Base-by-base conservation (phyloP, 2,888 invertebrate species). In the Meiosimyza decipiens region DNA sequence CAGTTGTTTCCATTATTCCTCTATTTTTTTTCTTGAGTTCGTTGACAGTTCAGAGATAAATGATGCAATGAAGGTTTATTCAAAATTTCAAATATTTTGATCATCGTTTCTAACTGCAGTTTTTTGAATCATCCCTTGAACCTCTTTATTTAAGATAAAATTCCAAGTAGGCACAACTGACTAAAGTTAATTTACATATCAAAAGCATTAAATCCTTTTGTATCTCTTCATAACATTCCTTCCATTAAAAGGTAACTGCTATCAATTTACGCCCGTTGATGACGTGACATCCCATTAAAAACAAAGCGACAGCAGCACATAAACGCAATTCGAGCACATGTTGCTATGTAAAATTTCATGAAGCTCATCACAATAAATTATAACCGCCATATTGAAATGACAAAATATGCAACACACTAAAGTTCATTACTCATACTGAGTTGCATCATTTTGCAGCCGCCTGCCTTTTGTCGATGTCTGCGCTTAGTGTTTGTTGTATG, bases 371-470 rank as follows among this genome's bases (percentile, higher is more conserved):
- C 63, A 57, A 57, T 63, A 71, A 71, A 66, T 71, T 67, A 73
- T 67, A 67, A 71, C n/a, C 72, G 72, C 69, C 73, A 64, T 71
- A 73, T 71, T 68, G 71, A 6, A 59, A 54, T 74, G 73, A 71
- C 51, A 70, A 70, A 62, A 70, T 64, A 47, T 57, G 22, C 57
- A 57, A 57, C 57, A 28, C 4, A 28, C 55, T 55, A 5, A 55
- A 40, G 40, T 40, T 15, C 66, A 52, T 15, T 54, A 22, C 54
- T n/a, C 22, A 22, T 33, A 16, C 16, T 22, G n/a, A 9, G 49
- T 54, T n/a, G 15, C 49, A 7, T 47, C 9, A 16, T 22, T 40
- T 9, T 16, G 33, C 50, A 40, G 49, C 50, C 13, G 13, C 64
- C 18, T 22, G 18, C 16, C 1, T 18, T 52, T n/a, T 52, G 52